Evolutionary conservation across 2,797 vertebrate species (phyloP).

Genomic region (Saxicola maurus): DNA sequence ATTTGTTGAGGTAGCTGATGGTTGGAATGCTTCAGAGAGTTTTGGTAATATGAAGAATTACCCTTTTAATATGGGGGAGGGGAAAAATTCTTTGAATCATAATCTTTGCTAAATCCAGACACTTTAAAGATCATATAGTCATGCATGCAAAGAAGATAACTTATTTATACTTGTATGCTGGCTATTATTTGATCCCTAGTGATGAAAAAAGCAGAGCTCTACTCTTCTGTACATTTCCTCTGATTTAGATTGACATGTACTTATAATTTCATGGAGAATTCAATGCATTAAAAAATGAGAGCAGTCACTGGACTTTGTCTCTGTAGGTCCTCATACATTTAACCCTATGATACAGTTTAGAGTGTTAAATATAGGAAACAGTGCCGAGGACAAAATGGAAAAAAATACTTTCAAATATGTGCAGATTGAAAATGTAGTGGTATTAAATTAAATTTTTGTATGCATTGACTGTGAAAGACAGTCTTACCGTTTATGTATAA

Average conservation of each 20-base stretch:
- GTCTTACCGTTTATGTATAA: not conserved
- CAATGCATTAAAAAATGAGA: not conserved
- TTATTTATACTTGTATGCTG: not conserved
- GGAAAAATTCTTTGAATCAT: not conserved
- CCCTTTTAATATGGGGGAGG: not conserved
- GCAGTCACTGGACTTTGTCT: not conserved
- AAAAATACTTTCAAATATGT: not conserved
- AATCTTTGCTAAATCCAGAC: not conserved
- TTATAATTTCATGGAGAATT: not conserved
- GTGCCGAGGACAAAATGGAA: not conserved
- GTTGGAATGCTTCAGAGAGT: not conserved
- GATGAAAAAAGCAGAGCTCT: not conserved
- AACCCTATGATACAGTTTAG: not conserved
- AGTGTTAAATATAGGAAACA: not conserved
- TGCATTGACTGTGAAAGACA: not conserved
- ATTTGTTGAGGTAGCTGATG: not conserved
- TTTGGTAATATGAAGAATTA: not conserved
- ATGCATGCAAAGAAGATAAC: not conserved
- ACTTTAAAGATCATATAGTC: not conserved
- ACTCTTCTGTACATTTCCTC: not conserved
- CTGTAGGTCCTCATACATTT: not conserved
- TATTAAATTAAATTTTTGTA: not conserved
- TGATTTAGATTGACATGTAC: not conserved
- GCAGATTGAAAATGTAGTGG: not conserved
- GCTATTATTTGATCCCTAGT: not conserved